Conservation (phyloP, 2,888 invertebrate genomes). For the Boloria euphrosyne region DNA sequence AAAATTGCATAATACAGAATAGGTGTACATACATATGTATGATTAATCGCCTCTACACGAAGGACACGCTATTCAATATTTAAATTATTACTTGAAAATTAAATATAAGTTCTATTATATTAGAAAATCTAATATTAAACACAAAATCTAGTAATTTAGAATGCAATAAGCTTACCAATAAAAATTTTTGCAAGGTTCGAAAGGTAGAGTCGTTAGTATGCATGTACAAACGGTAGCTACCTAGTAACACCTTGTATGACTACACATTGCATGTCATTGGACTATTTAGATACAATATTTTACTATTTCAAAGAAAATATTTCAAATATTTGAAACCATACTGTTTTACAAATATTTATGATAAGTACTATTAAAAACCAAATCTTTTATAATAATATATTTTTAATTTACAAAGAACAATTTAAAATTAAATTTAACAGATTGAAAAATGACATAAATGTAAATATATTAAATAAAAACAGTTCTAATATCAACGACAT, state of each 20-base stretch:
- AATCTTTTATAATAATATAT: too few relatives aligned
- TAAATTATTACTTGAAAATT: neutral
- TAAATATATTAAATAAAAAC: neutral
- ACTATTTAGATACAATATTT: slow-evolving; percentile 11
- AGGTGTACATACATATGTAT: slow-evolving; percentile 1
- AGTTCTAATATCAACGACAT: neutral
- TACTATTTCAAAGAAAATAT: slow-evolving; percentile 6
- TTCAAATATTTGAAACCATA: neutral
- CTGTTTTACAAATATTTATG: neutral
- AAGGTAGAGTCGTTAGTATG: neutral
- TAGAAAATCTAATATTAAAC: too few relatives aligned
- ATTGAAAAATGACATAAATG: neutral
- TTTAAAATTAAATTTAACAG: too few relatives aligned
- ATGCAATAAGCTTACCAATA: neutral
- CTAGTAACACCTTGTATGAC: slow-evolving; percentile 22
- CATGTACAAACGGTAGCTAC: slow-evolving; percentile 18
- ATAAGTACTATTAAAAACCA: neutral
- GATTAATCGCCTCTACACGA: slow-evolving; percentile 2
- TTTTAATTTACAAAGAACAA: neutral
- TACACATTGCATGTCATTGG: slow-evolving; percentile 22
- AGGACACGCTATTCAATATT: slow-evolving; percentile 3
- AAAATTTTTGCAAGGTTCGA: neutral
- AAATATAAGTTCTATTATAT: neutral
- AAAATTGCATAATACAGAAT: slow-evolving; percentile 21
- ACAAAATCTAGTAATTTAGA: too few relatives aligned